Conservation (phyloP, 2,113 vertebrate species). For the Zosterops hypoxanthus region DNA sequence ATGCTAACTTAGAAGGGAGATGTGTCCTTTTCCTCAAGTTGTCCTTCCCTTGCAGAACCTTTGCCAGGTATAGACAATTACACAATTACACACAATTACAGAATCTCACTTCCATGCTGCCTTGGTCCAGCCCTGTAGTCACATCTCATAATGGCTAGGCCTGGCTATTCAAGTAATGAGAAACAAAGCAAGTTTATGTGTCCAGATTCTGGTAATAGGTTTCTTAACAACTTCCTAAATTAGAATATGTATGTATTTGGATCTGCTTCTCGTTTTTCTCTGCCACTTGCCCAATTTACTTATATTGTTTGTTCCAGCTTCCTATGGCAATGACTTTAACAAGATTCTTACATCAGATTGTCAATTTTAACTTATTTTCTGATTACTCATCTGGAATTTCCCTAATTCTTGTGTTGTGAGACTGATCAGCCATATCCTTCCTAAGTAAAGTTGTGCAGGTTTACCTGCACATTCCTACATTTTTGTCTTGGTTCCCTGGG, state of each 20-base stretch:
- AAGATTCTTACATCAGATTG: not conserved
- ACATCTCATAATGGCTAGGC: not conserved
- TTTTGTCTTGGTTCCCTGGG: not conserved
- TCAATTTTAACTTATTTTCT: not conserved
- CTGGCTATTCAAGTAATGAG: not conserved
- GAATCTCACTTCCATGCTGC: not conserved
- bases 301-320: not conserved
- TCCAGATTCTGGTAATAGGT: not conserved
- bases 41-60: not conserved
- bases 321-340: not conserved
- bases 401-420: not conserved
- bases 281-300: not conserved
- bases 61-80: not conserved
- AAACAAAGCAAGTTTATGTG: not conserved
- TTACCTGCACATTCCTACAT: not conserved
- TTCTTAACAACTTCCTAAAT: not conserved
- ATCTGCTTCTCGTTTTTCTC: not conserved
- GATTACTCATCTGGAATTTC: not conserved
- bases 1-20: not conserved
- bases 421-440: not conserved
- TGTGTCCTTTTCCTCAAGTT: accelerated
- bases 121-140: not conserved
- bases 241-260: not conserved
- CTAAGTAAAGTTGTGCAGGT: not conserved
- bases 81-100: not conserved